Conservation (phyloP, 2,888 invertebrate genomes). For the Erebia ligea region DNA sequence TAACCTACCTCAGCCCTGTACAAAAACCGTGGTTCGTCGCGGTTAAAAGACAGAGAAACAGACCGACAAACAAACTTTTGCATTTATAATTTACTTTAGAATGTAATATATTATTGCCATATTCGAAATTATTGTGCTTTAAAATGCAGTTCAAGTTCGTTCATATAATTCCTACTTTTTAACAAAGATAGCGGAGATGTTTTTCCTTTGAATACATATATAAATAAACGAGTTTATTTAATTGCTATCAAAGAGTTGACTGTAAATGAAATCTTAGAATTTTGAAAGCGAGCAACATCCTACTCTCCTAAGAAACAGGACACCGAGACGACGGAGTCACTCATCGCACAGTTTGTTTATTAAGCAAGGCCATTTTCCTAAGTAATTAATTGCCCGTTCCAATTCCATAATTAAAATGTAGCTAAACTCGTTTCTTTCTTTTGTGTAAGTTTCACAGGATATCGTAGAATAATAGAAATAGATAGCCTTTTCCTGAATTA, state of each 20-base stretch:
- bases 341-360: slow-evolving; percentile 33
- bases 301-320: slow-evolving; percentile 20
- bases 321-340: slow-evolving; percentile 18
- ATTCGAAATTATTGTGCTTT: too few species aligned
- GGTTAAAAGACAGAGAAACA: too few species aligned
- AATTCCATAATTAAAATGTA: slow-evolving; percentile 34
- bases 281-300: slow-evolving; percentile 22
- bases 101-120: too few species aligned
- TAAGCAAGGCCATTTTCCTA: slow-evolving; percentile 31
- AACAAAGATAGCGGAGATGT: not conserved
- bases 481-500: too few species aligned
- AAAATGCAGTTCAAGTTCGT: too few species aligned
- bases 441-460: not conserved
- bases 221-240: slow-evolving; percentile 18
- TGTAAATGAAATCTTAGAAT: slow-evolving; percentile 22
- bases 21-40: too few species aligned
- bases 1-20: too few species aligned
- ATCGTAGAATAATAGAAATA: not conserved
- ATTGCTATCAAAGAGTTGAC: slow-evolving; percentile 53
- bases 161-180: not conserved
- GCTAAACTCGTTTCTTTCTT: slow-evolving; percentile 21
- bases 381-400: slow-evolving; percentile 39
- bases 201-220: not conserved
- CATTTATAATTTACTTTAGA: too few species aligned
- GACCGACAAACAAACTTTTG: too few species aligned